These are phyloP conservation scores for Xerus rutilus DNA, from an alignment of 2,797 vertebrate species.

Conservation along the genomic window DNA sequence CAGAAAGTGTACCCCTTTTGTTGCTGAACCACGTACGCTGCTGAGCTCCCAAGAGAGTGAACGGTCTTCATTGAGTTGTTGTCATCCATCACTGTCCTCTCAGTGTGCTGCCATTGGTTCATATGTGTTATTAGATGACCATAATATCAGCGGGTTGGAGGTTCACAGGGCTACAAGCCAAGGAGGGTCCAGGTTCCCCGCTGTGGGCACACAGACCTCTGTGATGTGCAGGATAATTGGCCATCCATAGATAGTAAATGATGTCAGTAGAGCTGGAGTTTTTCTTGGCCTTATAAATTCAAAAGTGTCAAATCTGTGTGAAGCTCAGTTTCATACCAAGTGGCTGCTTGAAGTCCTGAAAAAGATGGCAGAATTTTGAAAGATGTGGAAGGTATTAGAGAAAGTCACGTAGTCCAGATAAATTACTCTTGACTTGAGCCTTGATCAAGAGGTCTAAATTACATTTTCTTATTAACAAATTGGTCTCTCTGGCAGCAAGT, in stretches of 20 bases:
- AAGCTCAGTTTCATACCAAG: neutral
- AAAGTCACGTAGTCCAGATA: constrained; percentile 2
- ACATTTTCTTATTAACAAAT: neutral
- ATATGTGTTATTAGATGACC: neutral
- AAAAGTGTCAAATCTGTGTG: neutral
- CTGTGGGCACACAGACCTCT: neutral
- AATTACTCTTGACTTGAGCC: constrained; percentile 7
- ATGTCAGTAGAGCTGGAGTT: neutral
- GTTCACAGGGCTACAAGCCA: neutral
- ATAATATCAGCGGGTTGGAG: neutral
- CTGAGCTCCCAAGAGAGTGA: neutral
- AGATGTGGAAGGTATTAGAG: neutral
- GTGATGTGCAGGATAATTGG: neutral
- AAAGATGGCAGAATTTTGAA: neutral
- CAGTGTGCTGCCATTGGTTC: neutral
- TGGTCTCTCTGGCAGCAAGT: neutral
- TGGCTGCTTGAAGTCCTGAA: neutral
- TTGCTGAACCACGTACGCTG: neutral
- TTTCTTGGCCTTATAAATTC: neutral
- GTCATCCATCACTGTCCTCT: neutral
- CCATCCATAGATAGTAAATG: neutral
- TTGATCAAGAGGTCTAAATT: constrained; percentile 24
- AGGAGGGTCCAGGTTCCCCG: neutral
- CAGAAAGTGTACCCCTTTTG: neutral
- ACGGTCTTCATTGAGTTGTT: neutral